Base-by-base conservation (phyloP, 2,113 vertebrate genomes). In the Penelope pileata region DNA sequence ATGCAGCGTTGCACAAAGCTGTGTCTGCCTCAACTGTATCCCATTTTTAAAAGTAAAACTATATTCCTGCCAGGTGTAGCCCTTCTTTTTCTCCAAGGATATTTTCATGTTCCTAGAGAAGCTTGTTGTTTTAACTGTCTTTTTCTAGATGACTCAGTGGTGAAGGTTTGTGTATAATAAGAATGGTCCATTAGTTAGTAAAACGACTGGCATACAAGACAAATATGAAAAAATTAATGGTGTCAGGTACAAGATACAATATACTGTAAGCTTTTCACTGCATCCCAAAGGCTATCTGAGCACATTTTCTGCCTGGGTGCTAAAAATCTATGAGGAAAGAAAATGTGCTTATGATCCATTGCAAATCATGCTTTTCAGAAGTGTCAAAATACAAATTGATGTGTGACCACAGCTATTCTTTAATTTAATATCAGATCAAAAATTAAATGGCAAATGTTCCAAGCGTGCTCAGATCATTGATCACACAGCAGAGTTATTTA, bases 261-360 rank as follows among this genome's bases (percentile, higher is more conserved):
- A 63, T 62, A 43, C 48, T 32, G 29, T 78, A 81, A 91, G 58
- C 7, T 96, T 96, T 97, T 93, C 58, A 74, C 84, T 95, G 42
- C 18, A 80, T 76, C 15, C 40, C 66, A 66, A 91, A 73, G 53
- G 58, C 73, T 70, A 73, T 79, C 32, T 69, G 93, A 87, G 36
- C 36, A 67, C 10, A 87, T 93, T 87, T 94, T 92, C 54, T 95
- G 63, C 77, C 81, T 94, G 74, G 32, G 53, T 93, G 90, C 63
- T 70, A 94, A 96, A 94, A 96, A 85, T 78, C 94, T 89, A 82
- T 86, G 56, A 91, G 32, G 60, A 86, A 83, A 82, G 66, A 90
- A 95, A 96, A 83, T 68, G 51, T 81, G 34, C 51, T 92, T 90
- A 62, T 83, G 69, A 90, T 91, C 45, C 63, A 74, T 89, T 85